Evolutionary conservation across 2,113 vertebrate species (phyloP).

Genomic region (Silurus glanis): DNA sequence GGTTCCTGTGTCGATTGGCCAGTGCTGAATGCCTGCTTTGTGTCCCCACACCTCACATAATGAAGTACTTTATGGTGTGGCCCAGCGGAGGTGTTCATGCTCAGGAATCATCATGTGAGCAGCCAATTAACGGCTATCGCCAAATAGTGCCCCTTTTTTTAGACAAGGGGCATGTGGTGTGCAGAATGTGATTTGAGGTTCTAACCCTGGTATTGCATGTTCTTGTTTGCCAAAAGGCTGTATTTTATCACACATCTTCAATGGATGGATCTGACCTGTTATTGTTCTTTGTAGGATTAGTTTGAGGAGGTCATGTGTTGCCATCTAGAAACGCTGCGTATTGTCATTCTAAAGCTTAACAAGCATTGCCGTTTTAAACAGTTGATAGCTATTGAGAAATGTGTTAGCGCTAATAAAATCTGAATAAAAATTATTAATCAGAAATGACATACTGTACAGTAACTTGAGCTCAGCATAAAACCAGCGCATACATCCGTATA

Average conservation of each 20-base stretch:
- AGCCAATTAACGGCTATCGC: conserved; percentile 31
- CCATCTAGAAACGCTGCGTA: neutral
- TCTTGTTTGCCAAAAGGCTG: neutral
- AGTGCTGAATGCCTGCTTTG: conserved; percentile 52
- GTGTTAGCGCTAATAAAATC: neutral
- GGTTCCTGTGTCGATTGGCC: conserved; percentile 48
- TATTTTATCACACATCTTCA: conserved; percentile 24
- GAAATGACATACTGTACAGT: neutral
- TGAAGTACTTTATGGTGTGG: conserved; percentile 40
- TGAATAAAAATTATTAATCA: neutral
- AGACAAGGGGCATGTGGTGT: neutral
- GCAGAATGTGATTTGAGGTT: neutral
- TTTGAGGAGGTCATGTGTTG: neutral
- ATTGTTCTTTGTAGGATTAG: conserved; percentile 15
- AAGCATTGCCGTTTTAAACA: neutral
- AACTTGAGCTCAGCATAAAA: neutral
- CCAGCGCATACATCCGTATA: neutral
- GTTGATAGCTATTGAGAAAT: neutral
- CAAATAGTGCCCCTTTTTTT: conserved; percentile 7
- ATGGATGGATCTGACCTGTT: conserved; percentile 10
- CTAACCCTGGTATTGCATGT: neutral
- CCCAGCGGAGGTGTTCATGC: conserved; percentile 34
- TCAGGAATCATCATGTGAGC: conserved; percentile 26
- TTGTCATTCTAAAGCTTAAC: neutral
- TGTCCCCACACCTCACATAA: conserved; percentile 54